A percentile compares a stretch with the other conserved stretches of the same genome.
Evolutionary conservation across 1,140 invertebrate species (phyloP).

Genomic region (Archegozetes longisetosus): DNA sequence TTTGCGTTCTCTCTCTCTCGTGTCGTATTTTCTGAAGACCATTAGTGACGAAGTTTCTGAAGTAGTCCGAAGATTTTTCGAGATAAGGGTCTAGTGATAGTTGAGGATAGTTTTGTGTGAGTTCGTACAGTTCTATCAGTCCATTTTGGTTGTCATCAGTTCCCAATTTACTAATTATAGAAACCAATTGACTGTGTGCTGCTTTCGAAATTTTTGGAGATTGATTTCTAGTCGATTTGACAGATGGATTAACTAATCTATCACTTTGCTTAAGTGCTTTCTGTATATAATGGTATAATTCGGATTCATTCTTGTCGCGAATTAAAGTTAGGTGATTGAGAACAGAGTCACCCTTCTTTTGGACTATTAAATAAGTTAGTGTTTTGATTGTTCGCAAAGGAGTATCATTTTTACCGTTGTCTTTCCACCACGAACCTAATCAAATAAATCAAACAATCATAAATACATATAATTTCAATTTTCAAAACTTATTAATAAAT

Average conservation of each 20-base stretch:
- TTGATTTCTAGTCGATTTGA: not conserved
- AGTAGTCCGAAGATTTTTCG: constrained; percentile 69
- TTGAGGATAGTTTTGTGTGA: constrained; percentile 72
- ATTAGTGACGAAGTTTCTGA: constrained; percentile 78
- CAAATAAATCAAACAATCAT: not conserved
- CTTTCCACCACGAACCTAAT: constrained; percentile 46
- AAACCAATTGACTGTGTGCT: not conserved
- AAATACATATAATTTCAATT: not conserved
- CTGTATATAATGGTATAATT: constrained; percentile 58
- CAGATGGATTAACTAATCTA: constrained; percentile 25
- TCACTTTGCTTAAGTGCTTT: constrained; percentile 30
- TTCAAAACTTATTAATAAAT: not conserved
- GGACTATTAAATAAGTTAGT: constrained; percentile 60
- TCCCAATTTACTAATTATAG: constrained; percentile 13
- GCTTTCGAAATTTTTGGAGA: constrained; percentile 2
- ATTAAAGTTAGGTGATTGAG: constrained; percentile 59
- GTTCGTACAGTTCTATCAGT: constrained; percentile 68
- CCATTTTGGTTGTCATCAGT: constrained; percentile 36
- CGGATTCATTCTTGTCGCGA: constrained; percentile 58
- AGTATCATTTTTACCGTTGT: constrained; percentile 51
- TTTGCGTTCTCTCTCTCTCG: not conserved
- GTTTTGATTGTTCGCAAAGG: constrained; percentile 79
- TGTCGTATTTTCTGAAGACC: constrained; percentile 53
- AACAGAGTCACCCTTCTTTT: constrained; percentile 38
- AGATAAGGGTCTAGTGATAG: constrained; percentile 80